Evolutionary conservation across 1,140 invertebrate genomes (phyloP), one percentile per base, ranked within the genome.

Genomic region (Babylonia areolata): DNA sequence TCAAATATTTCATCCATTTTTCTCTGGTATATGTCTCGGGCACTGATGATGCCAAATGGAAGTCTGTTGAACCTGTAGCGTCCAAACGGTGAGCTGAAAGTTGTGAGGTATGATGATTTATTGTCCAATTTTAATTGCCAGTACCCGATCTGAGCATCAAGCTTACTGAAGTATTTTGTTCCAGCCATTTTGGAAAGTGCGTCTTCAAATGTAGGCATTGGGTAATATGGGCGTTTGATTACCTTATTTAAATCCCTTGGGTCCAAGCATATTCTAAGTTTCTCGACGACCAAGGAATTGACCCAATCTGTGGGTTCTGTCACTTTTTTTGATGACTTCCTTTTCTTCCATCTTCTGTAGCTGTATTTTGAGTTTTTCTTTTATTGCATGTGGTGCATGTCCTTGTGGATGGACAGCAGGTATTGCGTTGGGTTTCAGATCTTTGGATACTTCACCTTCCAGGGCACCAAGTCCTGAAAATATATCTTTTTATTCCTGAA

Each of bases 191-290:
- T 42, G 12, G 82, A 79, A 28, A 88, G 64, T 15, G 87, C 73
- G 33, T 90, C 88, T 51, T 90, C 88, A 15, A 88, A 77, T 33
- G 87, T 87, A 28, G 81, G 89, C 58, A 89, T 84, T 0, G 83
- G 71, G 78, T 87, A 88, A 54, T 87, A 87, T 81, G 87, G 84
- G 33, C 94, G 85, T 87, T 92, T 93, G 23, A 95, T 93, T 58
- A 88, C 91, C 85, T 91, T 92, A 91, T 96, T 95, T 80, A 95
- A 90, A 80, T 95, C 92, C 64, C 87, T 90, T 9, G 95, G 95
- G 90, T 96, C 95, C 33, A 96, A 85, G 89, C 95, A 95, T 46
- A 96, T 91, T 80, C 95, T 87, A 23, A 95, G 75, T 80, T 91
- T 91, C 69, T 87, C 79, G 0, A 88, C 86, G 15, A 89, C 54